Percentiles rank a stretch among this genome's conserved stretches.
phyloP scores from a whole-genome alignment of 2,113 vertebrate species.

The Phrynosoma blainvillii region DNA sequence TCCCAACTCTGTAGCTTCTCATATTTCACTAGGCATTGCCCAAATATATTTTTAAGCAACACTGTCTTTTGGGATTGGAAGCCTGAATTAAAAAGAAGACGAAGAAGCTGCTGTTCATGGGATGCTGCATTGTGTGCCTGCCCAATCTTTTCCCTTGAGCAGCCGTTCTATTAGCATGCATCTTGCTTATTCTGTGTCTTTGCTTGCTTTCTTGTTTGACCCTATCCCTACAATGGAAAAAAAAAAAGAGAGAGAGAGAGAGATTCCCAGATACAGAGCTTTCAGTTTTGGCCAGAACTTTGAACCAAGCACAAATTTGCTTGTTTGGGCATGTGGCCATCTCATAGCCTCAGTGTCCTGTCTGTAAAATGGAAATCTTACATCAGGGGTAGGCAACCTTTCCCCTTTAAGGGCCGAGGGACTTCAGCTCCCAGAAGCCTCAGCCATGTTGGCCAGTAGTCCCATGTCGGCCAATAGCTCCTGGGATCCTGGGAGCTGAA shows the following conservation, averaged over 20 bases:
- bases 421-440: no score
- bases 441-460: no score
- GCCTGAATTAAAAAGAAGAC: neutral
- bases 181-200: no score
- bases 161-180: no score
- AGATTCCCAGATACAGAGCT: no score
- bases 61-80: neutral
- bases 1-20: neutral
- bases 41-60: neutral
- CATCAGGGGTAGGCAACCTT: no score
- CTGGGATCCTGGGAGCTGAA: no score
- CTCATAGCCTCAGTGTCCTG: neutral
- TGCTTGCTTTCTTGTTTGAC: neutral
- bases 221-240: neutral
- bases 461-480: no score
- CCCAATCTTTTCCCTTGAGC: neutral
- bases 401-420: no score
- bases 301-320: neutral
- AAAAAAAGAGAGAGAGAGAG: no score
- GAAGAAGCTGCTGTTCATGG: neutral
- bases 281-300: neutral
- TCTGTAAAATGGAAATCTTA: neutral
- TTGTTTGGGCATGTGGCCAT: neutral
- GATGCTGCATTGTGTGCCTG: neutral
- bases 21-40: neutral